These are phyloP conservation scores for Cydia strobilella DNA, from an alignment of 1,140 invertebrate species.

Conservation along the genomic window DNA sequence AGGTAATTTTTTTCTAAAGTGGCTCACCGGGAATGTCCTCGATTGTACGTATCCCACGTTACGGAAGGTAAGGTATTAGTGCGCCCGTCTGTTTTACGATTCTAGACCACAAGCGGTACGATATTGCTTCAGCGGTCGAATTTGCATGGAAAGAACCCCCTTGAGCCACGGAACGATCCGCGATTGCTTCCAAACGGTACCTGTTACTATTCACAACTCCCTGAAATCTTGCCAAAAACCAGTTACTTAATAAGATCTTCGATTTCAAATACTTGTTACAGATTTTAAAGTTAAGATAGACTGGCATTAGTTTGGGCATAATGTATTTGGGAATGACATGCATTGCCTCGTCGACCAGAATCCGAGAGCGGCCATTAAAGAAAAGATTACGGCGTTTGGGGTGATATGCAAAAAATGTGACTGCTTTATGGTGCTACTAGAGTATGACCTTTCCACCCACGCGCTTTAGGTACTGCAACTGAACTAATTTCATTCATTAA, in stretches of 20 bases:
- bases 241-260: neutral
- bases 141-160: slow-evolving; percentile 31
- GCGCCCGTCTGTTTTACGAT: slow-evolving; percentile 20
- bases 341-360: slow-evolving; percentile 9
- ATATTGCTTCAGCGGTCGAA: slow-evolving; percentile 16
- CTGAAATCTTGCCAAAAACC: neutral
- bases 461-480: too few species aligned
- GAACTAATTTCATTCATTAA: too few species aligned
- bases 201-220: neutral
- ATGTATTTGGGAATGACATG: neutral
- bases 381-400: slow-evolving; percentile 26
- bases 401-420: neutral
- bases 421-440: neutral
- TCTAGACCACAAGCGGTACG: slow-evolving; percentile 26
- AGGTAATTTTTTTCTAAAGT: too few species aligned
- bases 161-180: slow-evolving; percentile 17
- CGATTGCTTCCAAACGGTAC: slow-evolving; percentile 20
- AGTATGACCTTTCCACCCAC: too few species aligned
- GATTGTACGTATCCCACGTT: neutral
- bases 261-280: neutral
- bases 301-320: neutral
- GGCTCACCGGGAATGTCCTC: too few species aligned
- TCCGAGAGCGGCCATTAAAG: slow-evolving; percentile 21
- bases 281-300: neutral
- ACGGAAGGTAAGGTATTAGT: neutral